These are phyloP conservation scores for Ceyx cyanopectus DNA, from an alignment of 2,113 vertebrate genomes.

Conservation along the genomic window DNA sequence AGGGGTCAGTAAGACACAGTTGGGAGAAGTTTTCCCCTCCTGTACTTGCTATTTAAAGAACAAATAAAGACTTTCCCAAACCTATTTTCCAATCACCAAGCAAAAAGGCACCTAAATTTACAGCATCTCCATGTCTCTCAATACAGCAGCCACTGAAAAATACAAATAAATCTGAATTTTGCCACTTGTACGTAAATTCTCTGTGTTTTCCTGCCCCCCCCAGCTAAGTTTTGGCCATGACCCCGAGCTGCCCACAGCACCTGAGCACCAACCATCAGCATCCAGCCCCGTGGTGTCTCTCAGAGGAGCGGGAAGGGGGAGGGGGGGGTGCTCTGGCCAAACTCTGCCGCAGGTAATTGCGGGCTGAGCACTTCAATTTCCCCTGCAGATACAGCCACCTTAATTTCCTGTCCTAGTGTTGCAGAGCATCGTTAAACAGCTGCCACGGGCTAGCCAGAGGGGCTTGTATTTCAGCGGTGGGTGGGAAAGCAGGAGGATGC, in stretches of 20 bases:
- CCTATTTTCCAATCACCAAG: not conserved
- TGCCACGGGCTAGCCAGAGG: not conserved
- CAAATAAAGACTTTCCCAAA: not conserved
- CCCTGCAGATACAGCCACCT: constrained; percentile 47
- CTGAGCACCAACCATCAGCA: accelerated
- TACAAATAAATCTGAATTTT: not conserved
- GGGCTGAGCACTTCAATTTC: not conserved
- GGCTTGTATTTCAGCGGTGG: not conserved
- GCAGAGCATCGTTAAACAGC: constrained; percentile 5
- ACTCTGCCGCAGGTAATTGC: constrained; percentile 24
- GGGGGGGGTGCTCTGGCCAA: not conserved
- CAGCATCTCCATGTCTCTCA: not conserved
- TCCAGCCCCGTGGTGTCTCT: accelerated
- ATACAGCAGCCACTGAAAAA: not conserved
- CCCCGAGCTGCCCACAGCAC: not conserved
- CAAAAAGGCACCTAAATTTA: not conserved
- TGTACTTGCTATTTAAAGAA: not conserved
- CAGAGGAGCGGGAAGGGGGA: accelerated
- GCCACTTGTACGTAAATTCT: not conserved
- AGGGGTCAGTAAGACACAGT: not conserved
- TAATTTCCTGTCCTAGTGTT: constrained; percentile 65
- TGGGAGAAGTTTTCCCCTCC: not conserved
- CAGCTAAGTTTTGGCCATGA: not conserved
- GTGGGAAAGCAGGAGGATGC: not conserved
- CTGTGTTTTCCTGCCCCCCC: not conserved